phyloP scores from a whole-genome alignment of 1,140 invertebrate genomes.

The Drosophila pachea region DNA sequence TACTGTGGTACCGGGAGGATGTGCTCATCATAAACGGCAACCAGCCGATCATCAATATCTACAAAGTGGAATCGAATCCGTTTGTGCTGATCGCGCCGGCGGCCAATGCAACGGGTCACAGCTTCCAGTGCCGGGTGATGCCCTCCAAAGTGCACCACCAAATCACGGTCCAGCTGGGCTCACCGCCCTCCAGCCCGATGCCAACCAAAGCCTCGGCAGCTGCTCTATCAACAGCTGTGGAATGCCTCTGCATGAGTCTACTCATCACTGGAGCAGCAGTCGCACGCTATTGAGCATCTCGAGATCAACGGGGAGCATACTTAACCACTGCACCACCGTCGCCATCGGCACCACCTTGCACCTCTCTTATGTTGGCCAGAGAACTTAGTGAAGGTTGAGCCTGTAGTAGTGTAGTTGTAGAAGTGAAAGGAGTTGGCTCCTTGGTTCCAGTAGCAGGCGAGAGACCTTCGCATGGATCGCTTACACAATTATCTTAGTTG shows the following conservation, averaged over 20 bases:
- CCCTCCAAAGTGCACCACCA: constrained; percentile 33
- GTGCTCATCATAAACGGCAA: constrained; percentile 34
- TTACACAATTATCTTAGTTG: constrained; percentile 58
- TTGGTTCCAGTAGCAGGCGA: constrained; percentile 12
- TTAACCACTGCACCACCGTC: constrained; percentile 56
- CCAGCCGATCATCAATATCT: constrained; percentile 26
- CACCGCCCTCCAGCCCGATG: constrained; percentile 32
- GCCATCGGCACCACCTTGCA: constrained; percentile 55
- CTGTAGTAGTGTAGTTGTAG: constrained; percentile 30
- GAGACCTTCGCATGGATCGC: constrained; percentile 18
- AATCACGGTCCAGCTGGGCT: constrained; percentile 46
- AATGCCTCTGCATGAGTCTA: constrained; percentile 23
- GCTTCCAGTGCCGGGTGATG: constrained; percentile 45
- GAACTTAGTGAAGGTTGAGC: constrained; percentile 45
- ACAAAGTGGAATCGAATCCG: constrained; percentile 42
- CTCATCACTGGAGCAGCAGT: neutral
- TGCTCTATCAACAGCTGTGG: constrained; percentile 10
- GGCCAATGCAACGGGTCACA: constrained; percentile 44
- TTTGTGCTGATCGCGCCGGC: constrained; percentile 46
- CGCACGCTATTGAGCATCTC: constrained; percentile 12
- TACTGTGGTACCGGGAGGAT: constrained; percentile 57
- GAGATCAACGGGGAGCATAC: constrained; percentile 17
- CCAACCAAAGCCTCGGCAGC: constrained; percentile 11
- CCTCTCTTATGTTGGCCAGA: constrained; percentile 11
- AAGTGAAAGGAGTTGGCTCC: constrained; percentile 12